Conservation (phyloP, 2,888 invertebrate genomes). For the Drosophila affinis region DNA sequence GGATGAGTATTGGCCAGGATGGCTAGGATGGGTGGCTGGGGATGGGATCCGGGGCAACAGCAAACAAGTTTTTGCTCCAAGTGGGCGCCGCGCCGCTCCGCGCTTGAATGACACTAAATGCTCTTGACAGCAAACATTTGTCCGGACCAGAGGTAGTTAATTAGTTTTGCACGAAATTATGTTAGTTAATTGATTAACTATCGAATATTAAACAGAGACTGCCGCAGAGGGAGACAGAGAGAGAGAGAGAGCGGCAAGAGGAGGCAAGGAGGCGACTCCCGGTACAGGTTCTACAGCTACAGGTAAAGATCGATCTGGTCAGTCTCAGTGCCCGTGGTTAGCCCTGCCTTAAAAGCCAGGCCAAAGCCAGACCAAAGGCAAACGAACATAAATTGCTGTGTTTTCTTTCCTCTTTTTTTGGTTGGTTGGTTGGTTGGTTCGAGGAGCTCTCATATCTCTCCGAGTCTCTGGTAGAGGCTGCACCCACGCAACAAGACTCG, state of each 20-base stretch:
- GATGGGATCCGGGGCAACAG: not conserved
- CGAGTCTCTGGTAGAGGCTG: conserved; percentile 15
- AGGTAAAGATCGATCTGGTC: conserved; percentile 18
- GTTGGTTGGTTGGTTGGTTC: not conserved
- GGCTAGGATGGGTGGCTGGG: conserved; percentile 24
- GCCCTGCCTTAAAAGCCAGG: conserved; percentile 57
- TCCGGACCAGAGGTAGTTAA: conserved; percentile 70
- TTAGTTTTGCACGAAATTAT: conserved; percentile 78
- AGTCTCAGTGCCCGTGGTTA: not conserved
- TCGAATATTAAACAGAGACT: conserved; percentile 47
- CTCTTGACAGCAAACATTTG: conserved; percentile 77
- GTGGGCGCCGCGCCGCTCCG: conserved; percentile 69
- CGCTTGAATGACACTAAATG: conserved; percentile 74
- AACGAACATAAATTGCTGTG: conserved; percentile 46
- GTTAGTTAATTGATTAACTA: conserved; percentile 74
- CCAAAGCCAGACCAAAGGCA: conserved; percentile 2
- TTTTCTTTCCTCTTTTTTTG: conserved; percentile 7
- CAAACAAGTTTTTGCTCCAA: conserved; percentile 57
- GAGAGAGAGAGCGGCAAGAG: not conserved
- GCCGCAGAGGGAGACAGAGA: not conserved
- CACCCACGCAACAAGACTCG: conserved; percentile 57
- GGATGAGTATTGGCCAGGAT: conserved; percentile 13
- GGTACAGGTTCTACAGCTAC: not conserved
- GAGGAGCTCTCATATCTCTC: conserved; percentile 15
- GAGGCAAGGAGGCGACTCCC: not conserved